Conservation (phyloP, 2,888 invertebrate genomes). For the Lasioglossum morio region DNA sequence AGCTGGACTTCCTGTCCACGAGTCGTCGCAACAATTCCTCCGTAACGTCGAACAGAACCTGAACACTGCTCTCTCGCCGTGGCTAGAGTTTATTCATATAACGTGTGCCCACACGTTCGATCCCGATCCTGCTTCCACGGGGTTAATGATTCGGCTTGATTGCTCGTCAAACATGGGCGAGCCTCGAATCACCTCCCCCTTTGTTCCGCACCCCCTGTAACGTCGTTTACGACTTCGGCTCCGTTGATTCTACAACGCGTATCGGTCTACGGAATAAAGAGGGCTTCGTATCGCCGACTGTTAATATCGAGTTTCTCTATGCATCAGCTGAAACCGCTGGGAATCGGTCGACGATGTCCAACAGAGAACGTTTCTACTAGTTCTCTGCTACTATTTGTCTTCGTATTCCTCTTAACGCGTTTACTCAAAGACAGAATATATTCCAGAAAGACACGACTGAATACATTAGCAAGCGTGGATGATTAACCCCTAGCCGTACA, state of each 20-base stretch:
- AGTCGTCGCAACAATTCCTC: constrained; percentile 71
- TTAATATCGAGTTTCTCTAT: constrained; percentile 35
- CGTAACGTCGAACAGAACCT: constrained; percentile 36
- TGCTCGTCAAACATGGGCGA: constrained; percentile 84
- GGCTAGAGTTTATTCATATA: constrained; percentile 67
- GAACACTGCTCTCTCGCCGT: constrained; percentile 20
- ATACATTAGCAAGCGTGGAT: neutral
- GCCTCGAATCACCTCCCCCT: constrained; percentile 74
- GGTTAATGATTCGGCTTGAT: constrained; percentile 85
- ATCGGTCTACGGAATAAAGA: constrained; percentile 50
- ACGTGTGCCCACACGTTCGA: constrained; percentile 68
- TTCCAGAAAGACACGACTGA: neutral
- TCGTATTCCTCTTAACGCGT: neutral
- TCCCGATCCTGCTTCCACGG: constrained; percentile 71
- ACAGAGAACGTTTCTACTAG: neutral
- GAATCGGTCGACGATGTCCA: neutral
- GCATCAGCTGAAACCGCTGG: neutral
- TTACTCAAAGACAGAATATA: neutral
- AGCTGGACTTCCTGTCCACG: constrained; percentile 84
- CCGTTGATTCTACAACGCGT: constrained; percentile 53
- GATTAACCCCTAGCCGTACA: no score
- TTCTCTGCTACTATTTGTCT: neutral
- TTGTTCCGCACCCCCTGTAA: constrained; percentile 51
- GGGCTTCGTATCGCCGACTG: constrained; percentile 34
- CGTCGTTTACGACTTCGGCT: constrained; percentile 58